Base-by-base conservation (phyloP, 2,797 vertebrate genomes). In the Falco peregrinus region DNA sequence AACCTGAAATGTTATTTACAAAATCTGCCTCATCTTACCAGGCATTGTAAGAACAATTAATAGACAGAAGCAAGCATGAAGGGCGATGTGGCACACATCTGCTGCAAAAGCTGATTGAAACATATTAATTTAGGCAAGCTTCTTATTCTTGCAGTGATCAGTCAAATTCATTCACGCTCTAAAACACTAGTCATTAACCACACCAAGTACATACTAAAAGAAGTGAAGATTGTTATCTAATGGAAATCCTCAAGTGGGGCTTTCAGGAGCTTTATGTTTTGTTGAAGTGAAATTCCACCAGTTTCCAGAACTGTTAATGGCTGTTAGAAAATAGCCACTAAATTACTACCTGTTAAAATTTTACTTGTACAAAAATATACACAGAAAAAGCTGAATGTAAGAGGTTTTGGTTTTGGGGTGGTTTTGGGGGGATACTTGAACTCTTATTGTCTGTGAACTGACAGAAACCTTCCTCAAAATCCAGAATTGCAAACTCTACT, bases 61-160 rank as follows among this genome's bases (percentile, higher is more conserved):
- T 87, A 35, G 45, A 37, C 67, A 71, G 65, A 83, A 67, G 47
- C 7, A 70, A 89, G 84, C 2, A 1, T 89, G 89, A 95, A 94
- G 86, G 89, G 67, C 13, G 3, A 31, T 0, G 43, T 45, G 48
- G 67, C 25, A 25, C 54, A 9, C 65, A 75, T 54, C 89, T 83
- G 67, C 88, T 90, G 78, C 39, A 63, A 80, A 69, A 92, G 67
- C 90, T 67, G 86, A 79, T 5, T 74, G 79, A 87, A 94, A 93
- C 60, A 16, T 51, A 87, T 56, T 84, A 43, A 86, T 88, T 93
- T 57, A 82, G 81, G 78, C 81, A 92, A 87, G 81, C 39, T 92
- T 65, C 86, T 82, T 87, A 67, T 67, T 89, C 86, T 84, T 74
- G 60, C 59, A 77, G 75, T 25, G 63, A 96, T 92, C 75, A 82